phyloP scores from a whole-genome alignment of 1,140 invertebrate genomes.

The Pristionchus pacificus region DNA sequence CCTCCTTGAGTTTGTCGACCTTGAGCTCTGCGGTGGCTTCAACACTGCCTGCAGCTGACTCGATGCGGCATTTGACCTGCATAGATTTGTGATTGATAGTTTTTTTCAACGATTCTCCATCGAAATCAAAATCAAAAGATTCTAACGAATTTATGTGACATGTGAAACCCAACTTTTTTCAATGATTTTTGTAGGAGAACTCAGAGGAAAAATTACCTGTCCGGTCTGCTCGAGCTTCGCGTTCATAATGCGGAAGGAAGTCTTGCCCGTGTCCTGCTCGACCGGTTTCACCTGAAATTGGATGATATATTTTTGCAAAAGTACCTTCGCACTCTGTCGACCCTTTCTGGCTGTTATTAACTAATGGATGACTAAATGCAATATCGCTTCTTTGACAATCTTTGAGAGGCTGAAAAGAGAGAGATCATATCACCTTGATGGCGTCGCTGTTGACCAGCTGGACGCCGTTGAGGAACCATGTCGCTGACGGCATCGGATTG shows the following conservation, averaged over 20 bases:
- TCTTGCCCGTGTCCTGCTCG: slow-evolving; percentile 38
- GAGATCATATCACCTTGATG: slow-evolving; percentile 42
- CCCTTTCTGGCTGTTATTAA: too few relatives aligned
- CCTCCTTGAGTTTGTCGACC: slow-evolving; percentile 63
- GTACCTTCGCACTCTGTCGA: slow-evolving; percentile 33
- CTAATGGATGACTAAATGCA: too few relatives aligned
- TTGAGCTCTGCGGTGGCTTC: slow-evolving; percentile 72
- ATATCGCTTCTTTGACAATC: too few relatives aligned
- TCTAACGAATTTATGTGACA: too few relatives aligned
- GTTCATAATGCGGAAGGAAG: slow-evolving; percentile 28
- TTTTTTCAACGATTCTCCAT: too few relatives aligned
- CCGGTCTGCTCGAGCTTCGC: slow-evolving; percentile 28
- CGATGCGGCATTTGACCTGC: slow-evolving; percentile 57
- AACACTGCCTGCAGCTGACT: slow-evolving; percentile 76
- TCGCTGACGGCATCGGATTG: slow-evolving; percentile 76
- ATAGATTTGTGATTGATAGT: too few relatives aligned
- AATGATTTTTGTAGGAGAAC: too few relatives aligned
- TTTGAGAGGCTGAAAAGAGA: too few relatives aligned
- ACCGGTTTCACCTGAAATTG: slow-evolving; percentile 38
- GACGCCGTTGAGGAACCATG: slow-evolving; percentile 70
- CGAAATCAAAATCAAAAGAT: too few relatives aligned
- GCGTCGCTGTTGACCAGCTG: slow-evolving; percentile 38
- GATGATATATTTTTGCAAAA: slow-evolving; percentile 50
- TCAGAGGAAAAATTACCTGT: too few relatives aligned
- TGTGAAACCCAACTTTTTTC: too few relatives aligned